These are phyloP conservation scores for Clitarchus hookeri DNA, from an alignment of 2,888 invertebrate species.

Conservation along the genomic window DNA sequence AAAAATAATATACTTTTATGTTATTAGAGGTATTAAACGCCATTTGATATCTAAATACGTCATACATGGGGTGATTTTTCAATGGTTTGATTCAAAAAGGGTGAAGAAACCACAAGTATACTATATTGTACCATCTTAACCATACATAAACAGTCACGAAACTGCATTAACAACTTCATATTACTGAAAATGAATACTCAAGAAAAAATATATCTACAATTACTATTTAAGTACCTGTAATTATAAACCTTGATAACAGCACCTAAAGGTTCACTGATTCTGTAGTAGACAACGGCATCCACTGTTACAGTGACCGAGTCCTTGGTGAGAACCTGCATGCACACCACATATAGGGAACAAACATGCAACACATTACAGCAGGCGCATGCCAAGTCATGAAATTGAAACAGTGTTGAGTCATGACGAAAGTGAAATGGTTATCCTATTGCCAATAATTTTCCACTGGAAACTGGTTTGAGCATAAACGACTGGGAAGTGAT, in stretches of 20 bases:
- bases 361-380: constrained; percentile 21
- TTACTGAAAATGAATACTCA: too few relatives aligned
- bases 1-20: too few relatives aligned
- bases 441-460: neutral
- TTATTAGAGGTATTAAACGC: too few relatives aligned
- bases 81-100: too few relatives aligned
- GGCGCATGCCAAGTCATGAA: neutral
- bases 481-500: too few relatives aligned
- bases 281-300: constrained; percentile 86
- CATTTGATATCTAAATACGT: too few relatives aligned
- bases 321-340: constrained; percentile 77
- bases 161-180: too few relatives aligned
- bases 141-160: too few relatives aligned
- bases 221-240: constrained; percentile 62
- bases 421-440: neutral
- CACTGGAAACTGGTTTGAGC: too few relatives aligned
- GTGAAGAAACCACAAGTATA: too few relatives aligned
- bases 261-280: constrained; percentile 77
- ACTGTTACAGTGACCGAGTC: constrained; percentile 94
- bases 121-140: too few relatives aligned
- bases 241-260: constrained; percentile 77
- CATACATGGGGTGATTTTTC: too few relatives aligned
- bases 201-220: neutral
- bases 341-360: constrained; percentile 21
- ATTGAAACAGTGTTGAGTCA: neutral